Evolutionary conservation across 2,797 vertebrate genomes (phyloP).

Genomic region (Pachyuromys duprasi): DNA sequence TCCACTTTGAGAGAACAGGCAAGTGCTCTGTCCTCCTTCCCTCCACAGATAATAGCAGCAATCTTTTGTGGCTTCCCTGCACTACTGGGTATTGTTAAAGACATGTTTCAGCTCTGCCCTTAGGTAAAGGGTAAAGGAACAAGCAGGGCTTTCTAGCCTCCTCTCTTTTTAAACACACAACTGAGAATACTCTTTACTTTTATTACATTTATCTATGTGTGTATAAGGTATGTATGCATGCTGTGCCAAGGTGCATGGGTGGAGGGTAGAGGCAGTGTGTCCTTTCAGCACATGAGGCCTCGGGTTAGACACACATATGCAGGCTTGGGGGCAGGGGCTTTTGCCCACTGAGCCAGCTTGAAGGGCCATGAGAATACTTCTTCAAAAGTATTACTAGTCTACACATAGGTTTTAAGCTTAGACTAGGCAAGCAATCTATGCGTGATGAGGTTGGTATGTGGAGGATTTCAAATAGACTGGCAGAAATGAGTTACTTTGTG

Average conservation of each 20-base stretch:
- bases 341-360: neutral
- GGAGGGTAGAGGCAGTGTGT: neutral
- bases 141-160: neutral
- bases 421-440: neutral
- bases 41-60: neutral
- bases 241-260: no score
- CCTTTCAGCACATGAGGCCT: neutral
- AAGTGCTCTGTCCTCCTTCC: neutral
- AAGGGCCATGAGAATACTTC: neutral
- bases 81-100: neutral
- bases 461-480: neutral
- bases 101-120: neutral
- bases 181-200: neutral
- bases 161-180: neutral
- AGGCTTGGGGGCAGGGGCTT: neutral
- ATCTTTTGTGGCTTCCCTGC: neutral
- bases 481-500: conserved; percentile 19
- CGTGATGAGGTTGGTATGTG: neutral
- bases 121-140: neutral
- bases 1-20: neutral
- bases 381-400: neutral
- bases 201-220: neutral
- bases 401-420: conserved; percentile 10
- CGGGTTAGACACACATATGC: no score
- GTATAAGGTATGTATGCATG: neutral